phyloP scores from a whole-genome alignment of 2,888 invertebrate genomes.

The Xestia xanthographa region DNA sequence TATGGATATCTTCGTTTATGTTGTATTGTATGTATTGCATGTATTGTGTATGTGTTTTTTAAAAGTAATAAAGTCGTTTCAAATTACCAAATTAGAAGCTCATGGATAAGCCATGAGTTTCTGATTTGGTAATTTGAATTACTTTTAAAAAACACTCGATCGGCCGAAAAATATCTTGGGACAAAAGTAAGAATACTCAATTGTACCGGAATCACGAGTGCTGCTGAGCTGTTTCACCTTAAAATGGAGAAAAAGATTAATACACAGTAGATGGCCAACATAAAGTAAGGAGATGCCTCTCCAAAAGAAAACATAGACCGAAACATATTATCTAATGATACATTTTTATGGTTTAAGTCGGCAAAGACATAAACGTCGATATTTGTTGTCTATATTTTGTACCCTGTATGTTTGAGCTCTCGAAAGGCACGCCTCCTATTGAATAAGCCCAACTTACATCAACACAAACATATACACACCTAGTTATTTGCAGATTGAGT shows the following conservation, averaged over 20 bases:
- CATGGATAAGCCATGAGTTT: neutral
- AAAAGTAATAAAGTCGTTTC: no score
- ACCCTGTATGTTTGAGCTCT: neutral
- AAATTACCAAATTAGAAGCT: no score
- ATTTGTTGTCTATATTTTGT: neutral
- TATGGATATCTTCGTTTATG: no score
- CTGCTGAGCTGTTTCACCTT: neutral
- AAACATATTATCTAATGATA: neutral
- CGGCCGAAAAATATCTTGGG: neutral
- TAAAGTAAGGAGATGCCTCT: neutral
- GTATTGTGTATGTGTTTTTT: no score
- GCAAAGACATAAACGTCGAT: neutral
- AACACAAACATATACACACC: neutral
- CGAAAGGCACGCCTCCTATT: neutral
- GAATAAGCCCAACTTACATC: constrained; percentile 27
- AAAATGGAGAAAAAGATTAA: neutral
- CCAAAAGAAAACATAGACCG: neutral
- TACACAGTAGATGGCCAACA: neutral
- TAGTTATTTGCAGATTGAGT: constrained; percentile 35
- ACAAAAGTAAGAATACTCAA: neutral
- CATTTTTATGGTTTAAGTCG: neutral
- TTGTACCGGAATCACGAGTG: neutral
- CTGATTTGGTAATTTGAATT: neutral
- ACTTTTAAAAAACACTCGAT: neutral
- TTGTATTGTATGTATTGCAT: no score